These are phyloP conservation scores for Vulpes ferrilata DNA, from an alignment of 2,113 vertebrate genomes.

Conservation along the genomic window DNA sequence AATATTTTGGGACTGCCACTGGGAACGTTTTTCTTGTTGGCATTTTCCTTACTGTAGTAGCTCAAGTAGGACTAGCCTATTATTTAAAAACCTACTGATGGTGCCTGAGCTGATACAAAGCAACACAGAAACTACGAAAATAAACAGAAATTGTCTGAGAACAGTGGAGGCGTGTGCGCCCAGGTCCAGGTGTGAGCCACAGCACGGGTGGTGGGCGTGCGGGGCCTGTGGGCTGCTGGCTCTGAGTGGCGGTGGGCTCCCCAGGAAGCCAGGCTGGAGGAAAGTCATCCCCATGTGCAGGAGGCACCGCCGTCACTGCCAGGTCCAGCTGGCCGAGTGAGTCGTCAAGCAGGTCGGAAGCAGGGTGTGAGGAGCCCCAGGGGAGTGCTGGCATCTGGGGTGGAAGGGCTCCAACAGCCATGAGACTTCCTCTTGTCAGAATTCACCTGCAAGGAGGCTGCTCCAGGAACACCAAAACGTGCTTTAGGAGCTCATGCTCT, in stretches of 20 bases:
- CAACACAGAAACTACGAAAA: rapidly evolving
- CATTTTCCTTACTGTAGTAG: not conserved
- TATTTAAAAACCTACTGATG: not conserved
- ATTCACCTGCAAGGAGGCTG: rapidly evolving
- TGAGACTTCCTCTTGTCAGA: not conserved
- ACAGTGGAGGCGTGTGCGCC: rapidly evolving
- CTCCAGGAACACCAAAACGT: rapidly evolving
- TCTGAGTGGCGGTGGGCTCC: rapidly evolving
- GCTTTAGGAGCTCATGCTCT: rapidly evolving
- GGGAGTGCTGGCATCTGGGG: not conserved
- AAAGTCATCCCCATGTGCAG: rapidly evolving
- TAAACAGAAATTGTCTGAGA: rapidly evolving
- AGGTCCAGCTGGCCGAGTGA: not conserved
- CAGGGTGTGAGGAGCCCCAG: rapidly evolving
- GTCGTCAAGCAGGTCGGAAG: rapidly evolving
- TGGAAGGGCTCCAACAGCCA: rapidly evolving
- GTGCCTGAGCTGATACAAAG: not conserved
- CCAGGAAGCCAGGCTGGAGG: rapidly evolving
- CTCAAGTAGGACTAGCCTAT: not conserved
- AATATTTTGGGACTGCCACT: not conserved
- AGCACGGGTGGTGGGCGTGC: no score
- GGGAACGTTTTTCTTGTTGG: not conserved
- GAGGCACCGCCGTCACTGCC: no score
- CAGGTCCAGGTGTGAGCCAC: no score
- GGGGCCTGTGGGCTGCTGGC: not conserved